Evolutionary conservation across 2,888 invertebrate species (phyloP), one percentile per base, ranked within the genome.

Genomic region (Spilosoma lubricipeda): DNA sequence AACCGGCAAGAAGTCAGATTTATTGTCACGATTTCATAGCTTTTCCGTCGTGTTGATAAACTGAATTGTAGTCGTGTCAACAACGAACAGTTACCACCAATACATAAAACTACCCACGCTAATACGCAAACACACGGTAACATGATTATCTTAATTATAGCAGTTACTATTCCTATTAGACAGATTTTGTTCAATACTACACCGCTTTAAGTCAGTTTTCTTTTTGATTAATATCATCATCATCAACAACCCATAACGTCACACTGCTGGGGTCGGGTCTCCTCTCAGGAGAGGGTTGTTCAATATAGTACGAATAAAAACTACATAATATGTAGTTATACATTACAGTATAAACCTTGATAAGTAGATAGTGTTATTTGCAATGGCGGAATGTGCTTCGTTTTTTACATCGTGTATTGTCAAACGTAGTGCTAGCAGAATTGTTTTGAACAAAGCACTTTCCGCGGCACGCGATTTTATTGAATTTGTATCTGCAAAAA

Each of bases 11-110:
- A 78, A 84, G 82, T 83, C 82, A 85, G 85, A 86, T 89, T 89
- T 89, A 88, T 88, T 85, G 88, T 78, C 77, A 77, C 80, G 86
- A 86, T 89, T 86, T 89, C 86, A 89, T 89, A 89, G 88, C 84
- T 78, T 85, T 87, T 85, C 86, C 85, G 88, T 80, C 85, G 80
- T 86, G 84, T 87, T 89, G 89, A 86, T 88, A 88, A 87, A 88
- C 88, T 85, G 79, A 78, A 85, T 82, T 82, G 85, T 86, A 85
- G 81, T 80, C 77, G 80, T 82, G 78, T 82, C 81, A 82, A 78
- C 80, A 79, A 80, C 48, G 48, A 48, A 20, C 71, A 81, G 78
- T 84, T 80, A 70, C 78, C 76, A 80, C 72, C 7, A 18, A 30
- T 63, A 63, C 63, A 63, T 59, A 27, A 59, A 30, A 63, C 63